A percentile compares a stretch with the other conserved stretches of the same genome.
Conservation (phyloP, 2,888 invertebrate genomes). For the Dioctria rufipes region DNA sequence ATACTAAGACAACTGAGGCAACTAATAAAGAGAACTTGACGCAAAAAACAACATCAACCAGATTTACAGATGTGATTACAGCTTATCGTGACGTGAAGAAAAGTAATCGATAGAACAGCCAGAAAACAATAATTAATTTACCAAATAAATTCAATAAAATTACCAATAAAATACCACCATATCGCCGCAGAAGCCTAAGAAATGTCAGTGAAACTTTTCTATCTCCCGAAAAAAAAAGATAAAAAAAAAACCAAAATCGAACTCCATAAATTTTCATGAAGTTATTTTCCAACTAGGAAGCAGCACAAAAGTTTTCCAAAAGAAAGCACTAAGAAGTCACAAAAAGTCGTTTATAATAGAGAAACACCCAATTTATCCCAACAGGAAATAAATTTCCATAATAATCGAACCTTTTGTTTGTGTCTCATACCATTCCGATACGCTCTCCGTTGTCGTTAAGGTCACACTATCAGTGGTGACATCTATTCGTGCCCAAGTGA, state of each 20-base stretch:
- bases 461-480: slow-evolving; percentile 52
- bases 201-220: slow-evolving; percentile 23
- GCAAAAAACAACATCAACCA: neutral
- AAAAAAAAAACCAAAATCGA: slow-evolving; percentile 21
- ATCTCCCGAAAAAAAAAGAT: slow-evolving; percentile 19
- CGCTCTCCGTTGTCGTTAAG: slow-evolving; percentile 32
- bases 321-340: slow-evolving; percentile 40
- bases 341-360: slow-evolving; percentile 52
- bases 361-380: slow-evolving; percentile 53
- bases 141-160: slow-evolving; percentile 47
- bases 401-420: slow-evolving; percentile 52
- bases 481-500: slow-evolving; percentile 52
- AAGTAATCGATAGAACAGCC: slow-evolving; percentile 37
- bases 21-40: neutral
- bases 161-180: slow-evolving; percentile 40
- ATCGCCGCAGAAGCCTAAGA: slow-evolving; percentile 21
- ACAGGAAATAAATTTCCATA: slow-evolving; percentile 53
- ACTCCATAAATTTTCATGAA: slow-evolving; percentile 50
- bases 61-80: slow-evolving; percentile 22
- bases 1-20: too few relatives aligned
- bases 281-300: slow-evolving; percentile 34
- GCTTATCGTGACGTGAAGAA: slow-evolving; percentile 16
- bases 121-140: slow-evolving; percentile 45
- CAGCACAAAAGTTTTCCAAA: slow-evolving; percentile 32
- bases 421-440: slow-evolving; percentile 8